Percentiles rank a stretch among this genome's conserved stretches.
Evolutionary conservation across 2,113 vertebrate species (phyloP).

Genomic region (Datnioides undecimradiatus): DNA sequence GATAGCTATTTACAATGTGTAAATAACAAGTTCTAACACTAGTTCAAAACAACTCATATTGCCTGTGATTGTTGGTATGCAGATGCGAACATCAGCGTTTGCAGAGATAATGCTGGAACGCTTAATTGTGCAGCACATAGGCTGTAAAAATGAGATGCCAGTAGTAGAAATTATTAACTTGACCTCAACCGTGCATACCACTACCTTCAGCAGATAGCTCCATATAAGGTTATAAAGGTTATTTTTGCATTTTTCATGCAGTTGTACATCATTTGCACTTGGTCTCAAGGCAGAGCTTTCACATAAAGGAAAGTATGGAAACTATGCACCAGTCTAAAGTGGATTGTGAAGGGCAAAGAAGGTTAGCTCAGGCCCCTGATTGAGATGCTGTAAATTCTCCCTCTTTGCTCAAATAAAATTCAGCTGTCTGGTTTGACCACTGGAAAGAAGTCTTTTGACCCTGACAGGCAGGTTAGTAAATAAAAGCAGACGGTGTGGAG

Average conservation of each 20-base stretch:
- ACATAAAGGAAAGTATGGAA: background rate
- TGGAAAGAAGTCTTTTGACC: background rate
- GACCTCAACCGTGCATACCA: slow-evolving; percentile 8
- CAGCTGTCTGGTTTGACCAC: background rate
- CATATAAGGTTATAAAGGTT: background rate
- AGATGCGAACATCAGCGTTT: background rate
- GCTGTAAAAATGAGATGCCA: background rate
- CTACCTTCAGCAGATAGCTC: background rate
- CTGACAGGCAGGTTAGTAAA: slow-evolving; percentile 2
- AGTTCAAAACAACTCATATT: background rate
- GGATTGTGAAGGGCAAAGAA: slow-evolving; percentile 20
- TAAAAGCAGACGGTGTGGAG: background rate
- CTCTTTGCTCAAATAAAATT: background rate
- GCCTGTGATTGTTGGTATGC: background rate
- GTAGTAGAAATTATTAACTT: background rate
- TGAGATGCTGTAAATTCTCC: background rate
- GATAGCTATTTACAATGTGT: background rate
- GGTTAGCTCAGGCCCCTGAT: background rate
- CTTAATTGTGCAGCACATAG: background rate
- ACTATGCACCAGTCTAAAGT: slow-evolving; percentile 28
- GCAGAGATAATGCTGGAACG: background rate
- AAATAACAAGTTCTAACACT: background rate
- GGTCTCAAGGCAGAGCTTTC: background rate
- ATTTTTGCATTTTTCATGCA: background rate
- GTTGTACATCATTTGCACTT: slow-evolving; percentile 1